Evolutionary conservation across 2,888 invertebrate genomes (phyloP), one percentile per base, ranked within the genome.

Genomic region (Rhodophaea formosa): DNA sequence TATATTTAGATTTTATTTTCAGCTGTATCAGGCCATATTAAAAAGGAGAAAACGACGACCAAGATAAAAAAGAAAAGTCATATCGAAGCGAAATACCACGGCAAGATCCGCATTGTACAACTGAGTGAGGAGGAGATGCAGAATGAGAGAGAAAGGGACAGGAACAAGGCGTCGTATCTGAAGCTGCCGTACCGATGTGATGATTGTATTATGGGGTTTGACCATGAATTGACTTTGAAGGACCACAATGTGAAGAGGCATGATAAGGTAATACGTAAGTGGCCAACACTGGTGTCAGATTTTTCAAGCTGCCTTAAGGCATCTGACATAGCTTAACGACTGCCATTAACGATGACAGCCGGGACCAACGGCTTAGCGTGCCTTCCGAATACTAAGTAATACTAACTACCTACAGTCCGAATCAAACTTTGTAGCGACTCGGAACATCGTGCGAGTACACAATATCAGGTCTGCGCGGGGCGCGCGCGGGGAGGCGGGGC

Each of bases 151-250:
- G 70, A 71, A 0, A 63, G 58, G 0, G 75, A 84, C 5, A 68
- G 75, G 0, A 64, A 57, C 0, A 82, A 74, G 1, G 72, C 71
- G 7, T 70, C 71, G 0, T 89, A 82, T 61, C 47, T 84, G 35
- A 84, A 77, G 29, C 65, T 88, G 8, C 84, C 85, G 0, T 86
- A 67, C 43, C 85, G 83, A 62, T 89, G 88, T 63, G 79, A 82
- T 1, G 65, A 64, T 8, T 89, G 89, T 56, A 74, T 88, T 0
- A 74, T 76, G 0, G 88, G 82, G 0, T 89, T 87, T 30, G 87
- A 88, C 15, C 81, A 84, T 46, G 86, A 88, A 23, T 43, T 70
- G 6, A 84, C 76, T 0, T 67, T 82, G 44, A 68, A 76, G 1
- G 78, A 74, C 0, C 89, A 89, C 62, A 69, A 76, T 42, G 72